phyloP scores from a whole-genome alignment of 2,113 vertebrate genomes.

The Gymnocephalus cernua region DNA sequence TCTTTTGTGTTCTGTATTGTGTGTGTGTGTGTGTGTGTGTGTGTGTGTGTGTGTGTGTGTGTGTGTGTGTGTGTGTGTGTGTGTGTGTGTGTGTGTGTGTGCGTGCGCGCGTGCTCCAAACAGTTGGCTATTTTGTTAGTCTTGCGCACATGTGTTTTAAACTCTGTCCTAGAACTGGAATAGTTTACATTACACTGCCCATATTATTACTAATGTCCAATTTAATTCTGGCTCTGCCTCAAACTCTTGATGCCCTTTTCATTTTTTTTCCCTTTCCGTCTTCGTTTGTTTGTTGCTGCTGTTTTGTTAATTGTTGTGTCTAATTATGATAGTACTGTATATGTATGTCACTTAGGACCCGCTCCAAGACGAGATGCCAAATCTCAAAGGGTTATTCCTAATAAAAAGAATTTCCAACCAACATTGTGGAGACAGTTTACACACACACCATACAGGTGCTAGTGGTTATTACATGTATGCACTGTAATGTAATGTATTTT shows the following conservation, averaged over 20 bases:
- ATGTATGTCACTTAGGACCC: too few species aligned
- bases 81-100: not conserved
- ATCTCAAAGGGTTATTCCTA: too few species aligned
- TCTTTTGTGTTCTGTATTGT: conserved; percentile 20
- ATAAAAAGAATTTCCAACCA: too few species aligned
- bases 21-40: not conserved
- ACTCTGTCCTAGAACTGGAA: not conserved
- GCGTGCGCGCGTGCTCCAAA: not conserved
- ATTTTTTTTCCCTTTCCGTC: too few species aligned
- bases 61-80: not conserved
- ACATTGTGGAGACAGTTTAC: too few species aligned
- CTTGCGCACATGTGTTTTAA: not conserved
- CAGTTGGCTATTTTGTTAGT: not conserved
- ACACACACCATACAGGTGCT: not conserved
- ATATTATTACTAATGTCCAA: too few species aligned
- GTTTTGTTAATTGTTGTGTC: too few species aligned
- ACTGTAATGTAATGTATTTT: not conserved
- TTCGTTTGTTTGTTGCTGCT: too few species aligned
- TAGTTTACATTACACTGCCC: not conserved
- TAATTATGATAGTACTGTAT: too few species aligned
- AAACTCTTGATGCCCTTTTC: too few species aligned
- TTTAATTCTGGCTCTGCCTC: too few species aligned
- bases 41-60: not conserved
- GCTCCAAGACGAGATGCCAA: too few species aligned
- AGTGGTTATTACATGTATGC: not conserved